Conservation (phyloP, 2,113 vertebrate genomes). For the Gopherus evgoodei region DNA sequence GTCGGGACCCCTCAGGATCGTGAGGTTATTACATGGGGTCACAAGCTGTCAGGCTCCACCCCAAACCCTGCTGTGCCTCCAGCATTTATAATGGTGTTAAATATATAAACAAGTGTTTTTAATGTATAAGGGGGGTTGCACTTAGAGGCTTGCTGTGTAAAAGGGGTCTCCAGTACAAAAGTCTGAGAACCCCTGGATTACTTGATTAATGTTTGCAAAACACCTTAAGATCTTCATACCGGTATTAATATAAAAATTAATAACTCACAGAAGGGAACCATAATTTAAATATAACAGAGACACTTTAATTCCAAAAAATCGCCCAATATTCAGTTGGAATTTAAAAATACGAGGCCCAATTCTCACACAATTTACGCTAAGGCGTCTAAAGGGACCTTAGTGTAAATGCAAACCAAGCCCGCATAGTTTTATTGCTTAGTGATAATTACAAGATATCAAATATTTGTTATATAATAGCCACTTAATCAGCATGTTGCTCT, state of each 20-base stretch:
- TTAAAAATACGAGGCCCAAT: neutral
- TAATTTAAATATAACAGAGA: neutral
- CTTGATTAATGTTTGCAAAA: neutral
- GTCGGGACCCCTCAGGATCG: too few relatives aligned
- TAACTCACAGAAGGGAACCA: neutral
- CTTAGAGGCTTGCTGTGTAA: too few relatives aligned
- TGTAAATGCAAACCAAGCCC: conserved; percentile 17
- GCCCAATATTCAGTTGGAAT: neutral
- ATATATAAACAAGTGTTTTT: too few relatives aligned
- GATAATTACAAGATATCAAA: conserved; percentile 38
- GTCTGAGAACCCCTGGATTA: neutral
- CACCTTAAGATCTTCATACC: neutral
- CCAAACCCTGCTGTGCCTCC: too few relatives aligned
- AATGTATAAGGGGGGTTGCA: too few relatives aligned
- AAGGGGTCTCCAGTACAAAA: too few relatives aligned
- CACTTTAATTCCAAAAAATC: neutral
- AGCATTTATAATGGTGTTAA: too few relatives aligned
- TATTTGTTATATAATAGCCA: conserved; percentile 47
- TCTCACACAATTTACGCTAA: neutral
- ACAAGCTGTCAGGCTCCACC: too few relatives aligned
- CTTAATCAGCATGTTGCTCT: conserved; percentile 42
- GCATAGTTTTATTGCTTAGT: conserved; percentile 25
- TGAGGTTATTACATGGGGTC: too few relatives aligned
- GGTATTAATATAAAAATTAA: neutral
- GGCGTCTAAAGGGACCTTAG: neutral